Evolutionary conservation across 2,113 vertebrate species (phyloP).

Genomic region (Tachysurus vachellii): DNA sequence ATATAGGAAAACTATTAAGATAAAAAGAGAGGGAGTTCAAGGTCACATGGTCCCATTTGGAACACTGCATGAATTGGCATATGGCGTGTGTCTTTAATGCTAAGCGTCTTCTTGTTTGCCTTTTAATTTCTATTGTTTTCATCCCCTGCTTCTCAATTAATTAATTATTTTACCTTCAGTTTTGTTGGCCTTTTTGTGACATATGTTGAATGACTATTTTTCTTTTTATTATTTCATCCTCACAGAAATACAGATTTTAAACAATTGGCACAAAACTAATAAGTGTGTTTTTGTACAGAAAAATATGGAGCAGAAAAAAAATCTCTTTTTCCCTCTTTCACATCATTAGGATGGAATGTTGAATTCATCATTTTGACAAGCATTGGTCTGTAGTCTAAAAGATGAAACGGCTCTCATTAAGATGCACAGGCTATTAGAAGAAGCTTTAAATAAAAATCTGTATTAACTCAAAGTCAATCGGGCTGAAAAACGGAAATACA

Average conservation of each 20-base stretch:
- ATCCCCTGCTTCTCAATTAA: slow-evolving; percentile 13
- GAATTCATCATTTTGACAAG: slow-evolving; percentile 74
- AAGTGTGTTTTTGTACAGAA: slow-evolving; percentile 61
- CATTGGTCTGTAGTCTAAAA: slow-evolving; percentile 63
- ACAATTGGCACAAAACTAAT: slow-evolving; percentile 69
- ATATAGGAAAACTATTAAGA: slow-evolving; percentile 36
- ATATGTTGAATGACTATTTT: slow-evolving; percentile 44
- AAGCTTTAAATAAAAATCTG: slow-evolving; percentile 61
- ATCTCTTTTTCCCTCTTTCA: slow-evolving; percentile 65
- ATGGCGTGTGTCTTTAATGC: slow-evolving; percentile 28
- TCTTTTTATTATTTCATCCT: slow-evolving; percentile 59
- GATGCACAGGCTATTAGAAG: slow-evolving; percentile 68
- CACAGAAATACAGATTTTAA: slow-evolving; percentile 57
- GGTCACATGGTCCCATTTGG: slow-evolving; percentile 52
- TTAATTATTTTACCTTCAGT: slow-evolving; percentile 44
- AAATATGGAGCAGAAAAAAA: slow-evolving; percentile 69
- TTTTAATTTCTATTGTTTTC: slow-evolving; percentile 55
- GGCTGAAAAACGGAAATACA: slow-evolving; percentile 64
- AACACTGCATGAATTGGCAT: slow-evolving; percentile 35
- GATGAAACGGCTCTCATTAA: slow-evolving; percentile 66
- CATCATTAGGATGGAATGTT: slow-evolving; percentile 74
- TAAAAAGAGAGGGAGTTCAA: slow-evolving; percentile 38
- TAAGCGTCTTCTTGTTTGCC: slow-evolving; percentile 38
- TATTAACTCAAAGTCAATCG: slow-evolving; percentile 65
- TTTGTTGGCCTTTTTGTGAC: slow-evolving; percentile 44